Base-by-base conservation (phyloP, 1,140 invertebrate genomes). In the Antheraea pernyi region DNA sequence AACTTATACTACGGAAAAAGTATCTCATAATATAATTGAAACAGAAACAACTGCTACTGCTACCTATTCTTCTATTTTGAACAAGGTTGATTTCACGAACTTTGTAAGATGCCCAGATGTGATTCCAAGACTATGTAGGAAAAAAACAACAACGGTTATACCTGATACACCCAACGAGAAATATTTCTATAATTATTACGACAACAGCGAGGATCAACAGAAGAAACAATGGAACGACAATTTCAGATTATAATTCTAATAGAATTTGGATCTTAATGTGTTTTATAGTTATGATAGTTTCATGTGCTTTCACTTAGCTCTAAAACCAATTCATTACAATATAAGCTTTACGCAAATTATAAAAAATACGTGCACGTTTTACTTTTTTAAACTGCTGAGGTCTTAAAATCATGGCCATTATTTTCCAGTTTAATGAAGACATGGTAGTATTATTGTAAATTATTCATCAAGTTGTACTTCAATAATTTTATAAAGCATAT, bases 41-140 rank as follows among this genome's bases (percentile, higher is more conserved):
- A 53, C 46, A 6, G 13, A 53, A 53, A 53, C 46, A 11, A 53
- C 46, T 2, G 36, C 65, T 3, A 67, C 36, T 5, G 58, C 48
- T 13, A 36, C 19, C 11, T 19, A 19, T 61, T 16, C 46, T 53
- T 16, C 46, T 6, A 53, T 53, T 53, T 6, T 11, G 16, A 53
- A 53, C 16, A 53, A 53, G 46, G 13, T n/a, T 53, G 11, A 53
- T n/a, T 16, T 16, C 46, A 53, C 11, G 4, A 53, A 53, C 16
- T 53, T 13, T 53, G 11, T 13, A 7, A 68, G 8, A 16, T 73
- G 71, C 48, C 71, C 71, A 1, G n/a, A 63, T 19, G 58, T 65
- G 19, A 36, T 62, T 36, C 68, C 69, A 5, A 62, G 66, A 19
- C 10, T 68, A 0, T 74, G 72, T 61, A 46, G 53, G 18, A 70